These are phyloP conservation scores for Scomber scombrus DNA, from an alignment of 2,113 vertebrate species.

Conservation along the genomic window DNA sequence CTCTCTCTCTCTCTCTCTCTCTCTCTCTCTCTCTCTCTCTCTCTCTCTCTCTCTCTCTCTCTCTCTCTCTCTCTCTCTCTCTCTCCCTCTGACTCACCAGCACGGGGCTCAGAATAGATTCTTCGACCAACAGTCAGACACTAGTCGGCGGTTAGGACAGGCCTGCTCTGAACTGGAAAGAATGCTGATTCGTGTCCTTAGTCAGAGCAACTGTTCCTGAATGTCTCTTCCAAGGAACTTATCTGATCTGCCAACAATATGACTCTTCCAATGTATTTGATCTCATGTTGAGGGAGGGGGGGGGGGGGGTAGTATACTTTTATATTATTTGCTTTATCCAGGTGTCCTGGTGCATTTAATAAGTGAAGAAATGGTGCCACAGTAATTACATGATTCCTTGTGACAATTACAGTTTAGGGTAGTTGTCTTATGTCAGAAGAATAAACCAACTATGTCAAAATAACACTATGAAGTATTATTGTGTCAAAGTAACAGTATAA, in stretches of 20 bases:
- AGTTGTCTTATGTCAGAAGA: no score
- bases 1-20: background rate
- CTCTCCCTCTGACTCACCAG: conserved; percentile 40
- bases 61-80: background rate
- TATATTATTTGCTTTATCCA: no score
- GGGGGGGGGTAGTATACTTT: no score
- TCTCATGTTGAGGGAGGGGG: background rate
- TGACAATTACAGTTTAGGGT: no score
- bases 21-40: conserved; percentile 6
- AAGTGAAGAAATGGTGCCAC: no score
- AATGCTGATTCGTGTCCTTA: conserved; percentile 62
- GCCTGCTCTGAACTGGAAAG: conserved; percentile 51
- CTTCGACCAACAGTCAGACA: conserved; percentile 48
- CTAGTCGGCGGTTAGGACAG: conserved; percentile 45
- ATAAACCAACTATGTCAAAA: no score
- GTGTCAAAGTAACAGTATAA: no score
- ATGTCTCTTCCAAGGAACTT: conserved; percentile 22
- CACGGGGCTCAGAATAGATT: conserved; percentile 30
- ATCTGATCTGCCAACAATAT: conserved; percentile 41
- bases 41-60: background rate
- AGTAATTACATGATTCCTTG: no score
- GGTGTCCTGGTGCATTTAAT: no score
- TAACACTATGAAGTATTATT: no score
- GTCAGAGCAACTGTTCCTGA: conserved; percentile 37
- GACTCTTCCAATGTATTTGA: background rate